Evolutionary conservation across 1,140 invertebrate species (phyloP), one percentile per base, ranked within the genome.

Genomic region (Tribolium castaneum): DNA sequence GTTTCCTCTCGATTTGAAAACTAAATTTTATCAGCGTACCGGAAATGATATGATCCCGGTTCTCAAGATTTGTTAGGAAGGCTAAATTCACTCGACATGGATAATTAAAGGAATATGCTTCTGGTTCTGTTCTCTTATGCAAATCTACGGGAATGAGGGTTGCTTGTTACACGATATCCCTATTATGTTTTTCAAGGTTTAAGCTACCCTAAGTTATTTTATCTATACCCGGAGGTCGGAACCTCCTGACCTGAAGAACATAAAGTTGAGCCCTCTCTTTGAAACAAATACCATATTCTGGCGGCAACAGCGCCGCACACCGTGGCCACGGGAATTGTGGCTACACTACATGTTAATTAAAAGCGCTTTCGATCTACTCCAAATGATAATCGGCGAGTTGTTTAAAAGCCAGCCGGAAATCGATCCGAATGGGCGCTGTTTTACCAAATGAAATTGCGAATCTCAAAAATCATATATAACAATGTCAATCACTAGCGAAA

Each of bases 101-200:
- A 66, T 66, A 66, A 66, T 66, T 66, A 66, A n/a, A 35, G 30
- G 30, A 66, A 66, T 66, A 66, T 66, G 59, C 54, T 39, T 66
- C 45, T 30, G 59, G 19, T 25, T 59, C 16, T 59, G 54, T 59
- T 59, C 54, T 22, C 54, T 35, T 66, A 66, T 66, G 59, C 59
- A 66, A 66, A 66, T 66, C 59, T 66, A 30, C 25, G 59, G 25
- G 25, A 66, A 35, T 14, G 54, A 66, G 59, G 59, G 59, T 66
- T 66, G 59, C 59, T 66, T 66, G 59, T 66, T 12, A 66, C 59
- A 66, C 59, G 59, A 66, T 66, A 66, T 66, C 59, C 59, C 59
- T 66, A 66, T 66, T 66, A 66, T 66, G 59, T 66, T 66, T 66
- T 66, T 66, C 59, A 66, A 66, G 59, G 59, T 66, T 66, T 66